phyloP scores from a whole-genome alignment of 2,888 invertebrate species.

The Uloborus plumipes region DNA sequence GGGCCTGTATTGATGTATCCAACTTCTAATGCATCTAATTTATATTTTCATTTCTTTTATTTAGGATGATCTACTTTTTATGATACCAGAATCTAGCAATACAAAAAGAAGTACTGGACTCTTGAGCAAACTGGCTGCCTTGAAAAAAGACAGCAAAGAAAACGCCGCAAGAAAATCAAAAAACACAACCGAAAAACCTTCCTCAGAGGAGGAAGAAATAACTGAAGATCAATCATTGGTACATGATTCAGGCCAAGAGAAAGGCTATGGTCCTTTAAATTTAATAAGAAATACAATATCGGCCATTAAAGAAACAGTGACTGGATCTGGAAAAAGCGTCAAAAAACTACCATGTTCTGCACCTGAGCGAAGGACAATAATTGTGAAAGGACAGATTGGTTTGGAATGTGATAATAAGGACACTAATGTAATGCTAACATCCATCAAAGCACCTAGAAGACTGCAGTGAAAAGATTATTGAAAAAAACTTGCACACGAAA shows the following conservation, averaged over 20 bases:
- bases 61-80: conserved; percentile 18
- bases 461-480: too few relatives aligned
- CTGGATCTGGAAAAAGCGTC: conserved; percentile 27
- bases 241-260: conserved; percentile 5
- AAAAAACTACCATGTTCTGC: conserved; percentile 33
- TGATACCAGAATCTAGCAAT: conserved; percentile 7
- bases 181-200: neutral
- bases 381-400: conserved; percentile 34
- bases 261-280: conserved; percentile 28
- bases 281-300: conserved; percentile 35
- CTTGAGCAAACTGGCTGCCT: conserved; percentile 48
- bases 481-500: too few relatives aligned
- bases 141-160: conserved; percentile 46
- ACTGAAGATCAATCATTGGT: neutral
- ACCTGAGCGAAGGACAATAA: conserved; percentile 46
- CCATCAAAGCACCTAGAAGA: too few relatives aligned
- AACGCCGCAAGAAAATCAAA: neutral
- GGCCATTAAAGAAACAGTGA: conserved; percentile 46
- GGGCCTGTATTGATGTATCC: too few relatives aligned
- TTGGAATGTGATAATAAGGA: conserved; percentile 2
- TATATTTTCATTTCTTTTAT: too few relatives aligned
- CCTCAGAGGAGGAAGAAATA: neutral
- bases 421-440: too few relatives aligned
- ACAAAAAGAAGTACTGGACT: conserved; percentile 16
- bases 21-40: too few relatives aligned